A percentile compares a stretch with the other conserved stretches of the same genome.
phyloP scores from a whole-genome alignment of 2,797 vertebrate species.

The Pangasius sanitwongsei region DNA sequence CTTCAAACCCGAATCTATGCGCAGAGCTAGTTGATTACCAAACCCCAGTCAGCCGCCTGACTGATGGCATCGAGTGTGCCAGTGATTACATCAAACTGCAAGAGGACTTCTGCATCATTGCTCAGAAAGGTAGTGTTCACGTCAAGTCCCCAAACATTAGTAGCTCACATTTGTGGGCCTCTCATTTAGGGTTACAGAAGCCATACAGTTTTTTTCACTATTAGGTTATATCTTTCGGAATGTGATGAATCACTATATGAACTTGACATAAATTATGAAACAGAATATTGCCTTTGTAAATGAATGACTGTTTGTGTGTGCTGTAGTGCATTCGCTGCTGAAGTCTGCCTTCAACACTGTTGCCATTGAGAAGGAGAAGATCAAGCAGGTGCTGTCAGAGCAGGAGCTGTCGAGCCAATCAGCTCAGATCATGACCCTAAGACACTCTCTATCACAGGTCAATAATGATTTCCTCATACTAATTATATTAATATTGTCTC shows the following conservation, averaged over 20 bases:
- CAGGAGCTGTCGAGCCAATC: conserved; percentile 89
- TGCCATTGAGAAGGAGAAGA: conserved; percentile 98
- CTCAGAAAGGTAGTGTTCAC: conserved; percentile 88
- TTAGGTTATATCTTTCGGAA: neutral
- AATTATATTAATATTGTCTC: neutral
- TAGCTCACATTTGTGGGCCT: neutral
- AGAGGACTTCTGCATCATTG: conserved; percentile 95
- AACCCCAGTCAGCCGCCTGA: conserved; percentile 81
- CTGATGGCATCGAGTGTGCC: conserved; percentile 85
- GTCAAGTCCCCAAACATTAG: neutral
- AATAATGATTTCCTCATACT: conserved; percentile 26
- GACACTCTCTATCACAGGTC: conserved; percentile 98
- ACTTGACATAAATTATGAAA: neutral
- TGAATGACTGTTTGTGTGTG: neutral
- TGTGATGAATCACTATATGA: neutral
- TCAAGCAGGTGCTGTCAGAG: conserved; percentile 93
- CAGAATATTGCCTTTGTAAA: neutral
- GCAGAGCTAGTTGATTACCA: conserved; percentile 91
- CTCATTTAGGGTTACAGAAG: neutral
- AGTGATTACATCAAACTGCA: conserved; percentile 96
- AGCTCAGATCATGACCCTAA: conserved; percentile 87
- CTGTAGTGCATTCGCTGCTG: conserved; percentile 92
- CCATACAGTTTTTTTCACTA: neutral
- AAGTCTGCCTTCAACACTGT: conserved; percentile 99
- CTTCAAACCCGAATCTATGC: conserved; percentile 97